Evolutionary conservation across 2,113 vertebrate genomes (phyloP).

Genomic region (Mus pahari): DNA sequence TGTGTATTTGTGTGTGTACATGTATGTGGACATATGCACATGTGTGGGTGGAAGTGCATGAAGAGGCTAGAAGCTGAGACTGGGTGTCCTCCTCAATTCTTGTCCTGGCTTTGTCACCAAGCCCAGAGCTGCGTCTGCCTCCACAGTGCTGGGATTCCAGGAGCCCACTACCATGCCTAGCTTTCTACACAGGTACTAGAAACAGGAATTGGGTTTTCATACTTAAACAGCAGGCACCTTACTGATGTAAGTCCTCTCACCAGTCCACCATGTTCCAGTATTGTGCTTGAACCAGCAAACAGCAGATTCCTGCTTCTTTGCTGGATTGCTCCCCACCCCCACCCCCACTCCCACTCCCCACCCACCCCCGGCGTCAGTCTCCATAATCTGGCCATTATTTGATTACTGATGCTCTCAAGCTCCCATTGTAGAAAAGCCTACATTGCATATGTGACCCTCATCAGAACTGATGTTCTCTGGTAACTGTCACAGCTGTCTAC

Average conservation of each 20-base stretch:
- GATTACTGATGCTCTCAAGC: background rate
- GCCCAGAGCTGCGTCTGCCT: background rate
- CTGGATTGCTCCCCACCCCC: too few species aligned
- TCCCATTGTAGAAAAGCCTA: slow-evolving; percentile 21
- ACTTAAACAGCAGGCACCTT: background rate
- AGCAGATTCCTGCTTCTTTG: background rate
- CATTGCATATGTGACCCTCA: background rate
- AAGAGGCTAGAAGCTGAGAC: too few species aligned
- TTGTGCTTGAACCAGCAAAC: background rate
- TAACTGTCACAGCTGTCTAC: background rate
- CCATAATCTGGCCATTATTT: background rate
- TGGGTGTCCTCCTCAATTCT: background rate
- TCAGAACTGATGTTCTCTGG: background rate
- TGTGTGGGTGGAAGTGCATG: background rate
- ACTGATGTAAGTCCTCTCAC: background rate
- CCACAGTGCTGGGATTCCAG: background rate
- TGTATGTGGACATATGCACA: background rate
- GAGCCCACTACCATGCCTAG: background rate
- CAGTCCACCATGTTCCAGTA: background rate
- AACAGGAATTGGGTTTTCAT: too few species aligned
- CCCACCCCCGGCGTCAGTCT: background rate
- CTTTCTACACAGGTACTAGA: background rate
- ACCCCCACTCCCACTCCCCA: too few species aligned
- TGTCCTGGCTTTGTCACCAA: background rate
- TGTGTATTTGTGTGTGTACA: too few species aligned